Percentiles rank a stretch among this genome's conserved stretches.
Conservation (phyloP, 2,888 invertebrate species). For the Volucella inanis region DNA sequence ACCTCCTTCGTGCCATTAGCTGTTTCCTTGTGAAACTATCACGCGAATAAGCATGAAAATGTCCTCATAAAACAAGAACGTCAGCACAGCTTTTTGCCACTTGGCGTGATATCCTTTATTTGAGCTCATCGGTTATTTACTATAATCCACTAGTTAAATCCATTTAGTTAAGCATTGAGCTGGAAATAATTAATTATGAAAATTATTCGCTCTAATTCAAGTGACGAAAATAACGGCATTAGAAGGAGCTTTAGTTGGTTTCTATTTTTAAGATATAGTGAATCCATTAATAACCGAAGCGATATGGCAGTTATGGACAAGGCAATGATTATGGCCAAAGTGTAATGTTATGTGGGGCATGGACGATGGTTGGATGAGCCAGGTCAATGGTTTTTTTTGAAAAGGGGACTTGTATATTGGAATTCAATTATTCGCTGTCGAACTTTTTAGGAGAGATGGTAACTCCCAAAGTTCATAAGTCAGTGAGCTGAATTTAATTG, state of each 20-base stretch:
- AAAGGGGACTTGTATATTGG: not conserved
- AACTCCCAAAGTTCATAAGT: not conserved
- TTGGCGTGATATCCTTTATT: not conserved
- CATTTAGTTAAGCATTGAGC: not conserved
- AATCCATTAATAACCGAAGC: conserved; percentile 22
- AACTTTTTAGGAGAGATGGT: not conserved
- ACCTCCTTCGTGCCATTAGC: no score
- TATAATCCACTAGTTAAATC: not conserved
- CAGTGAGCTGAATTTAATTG: no score
- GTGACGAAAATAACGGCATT: not conserved
- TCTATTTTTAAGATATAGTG: conserved; percentile 2
- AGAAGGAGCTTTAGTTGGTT: conserved; percentile 2
- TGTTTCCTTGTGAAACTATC: not conserved
- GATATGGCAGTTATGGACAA: conserved; percentile 37
- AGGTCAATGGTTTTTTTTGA: not conserved
- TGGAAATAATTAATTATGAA: conserved; percentile 21
- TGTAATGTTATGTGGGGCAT: not conserved
- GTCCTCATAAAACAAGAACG: not conserved
- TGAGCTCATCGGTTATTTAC: conserved; percentile 19
- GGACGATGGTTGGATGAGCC: not conserved
- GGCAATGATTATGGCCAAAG: conserved; percentile 13
- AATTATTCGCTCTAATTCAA: conserved; percentile 27
- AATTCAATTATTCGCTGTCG: not conserved
- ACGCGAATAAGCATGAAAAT: conserved; percentile 21
- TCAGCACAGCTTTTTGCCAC: not conserved